Evolutionary conservation across 2,888 invertebrate genomes (phyloP).

Genomic region (Platycheirus rosarum): DNA sequence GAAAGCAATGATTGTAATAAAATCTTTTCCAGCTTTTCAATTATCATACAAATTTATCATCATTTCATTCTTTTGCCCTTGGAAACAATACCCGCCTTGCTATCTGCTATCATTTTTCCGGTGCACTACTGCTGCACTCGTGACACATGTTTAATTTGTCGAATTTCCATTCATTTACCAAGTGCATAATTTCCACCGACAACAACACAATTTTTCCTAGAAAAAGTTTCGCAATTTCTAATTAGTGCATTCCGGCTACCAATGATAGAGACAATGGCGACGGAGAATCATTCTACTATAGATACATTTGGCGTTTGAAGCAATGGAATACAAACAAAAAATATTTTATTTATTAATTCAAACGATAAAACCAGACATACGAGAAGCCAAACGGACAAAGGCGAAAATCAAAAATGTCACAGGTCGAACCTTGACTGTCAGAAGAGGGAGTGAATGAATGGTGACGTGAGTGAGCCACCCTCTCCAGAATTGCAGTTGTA

Average conservation of each 20-base stretch:
- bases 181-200: not conserved
- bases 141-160: slow-evolving; percentile 1
- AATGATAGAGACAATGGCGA: not conserved
- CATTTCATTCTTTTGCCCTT: too few species aligned
- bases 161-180: not conserved
- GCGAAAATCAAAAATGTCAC: slow-evolving; percentile 25
- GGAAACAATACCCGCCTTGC: not conserved
- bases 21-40: too few species aligned
- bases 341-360: slow-evolving; percentile 32
- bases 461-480: not conserved
- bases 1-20: too few species aligned
- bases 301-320: slow-evolving; percentile 6
- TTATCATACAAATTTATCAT: too few species aligned
- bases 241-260: slow-evolving; percentile 18
- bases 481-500: slow-evolving; percentile 7
- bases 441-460: slow-evolving; percentile 27
- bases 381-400: slow-evolving; percentile 29
- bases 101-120: not conserved
- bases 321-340: not conserved
- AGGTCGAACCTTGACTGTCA: slow-evolving; percentile 43
- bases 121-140: slow-evolving; percentile 1
- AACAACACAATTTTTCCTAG: not conserved
- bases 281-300: not conserved
- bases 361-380: slow-evolving; percentile 34
- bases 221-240: slow-evolving; percentile 23